Conservation (phyloP, 2,113 vertebrate genomes). For the Perccottus glenii region DNA sequence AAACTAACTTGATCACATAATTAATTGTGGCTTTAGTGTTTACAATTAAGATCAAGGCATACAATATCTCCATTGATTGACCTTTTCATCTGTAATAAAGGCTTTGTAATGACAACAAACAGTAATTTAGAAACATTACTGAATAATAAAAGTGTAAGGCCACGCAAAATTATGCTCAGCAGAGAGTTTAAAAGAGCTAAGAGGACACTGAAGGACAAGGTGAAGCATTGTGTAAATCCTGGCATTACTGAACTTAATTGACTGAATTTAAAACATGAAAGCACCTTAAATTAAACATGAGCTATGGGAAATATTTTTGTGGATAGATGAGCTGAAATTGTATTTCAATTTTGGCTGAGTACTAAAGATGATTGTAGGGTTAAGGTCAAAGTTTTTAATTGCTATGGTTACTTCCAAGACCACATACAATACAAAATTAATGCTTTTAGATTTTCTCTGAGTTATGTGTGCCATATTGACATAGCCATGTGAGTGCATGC, state of each 20-base stretch:
- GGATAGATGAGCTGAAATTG: constrained; percentile 2
- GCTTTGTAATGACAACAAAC: constrained; percentile 64
- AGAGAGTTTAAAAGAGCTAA: constrained; percentile 12
- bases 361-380: too few species aligned
- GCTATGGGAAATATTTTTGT: too few species aligned
- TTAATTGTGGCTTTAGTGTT: constrained; percentile 7
- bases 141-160: constrained; percentile 46
- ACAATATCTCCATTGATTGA: constrained; percentile 46
- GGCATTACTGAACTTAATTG: not conserved
- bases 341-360: not conserved
- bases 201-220: constrained; percentile 5
- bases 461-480: not conserved
- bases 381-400: too few species aligned
- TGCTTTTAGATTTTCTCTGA: too few species aligned
- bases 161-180: constrained; percentile 19
- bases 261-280: not conserved
- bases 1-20: not conserved
- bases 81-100: constrained; percentile 52
- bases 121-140: constrained; percentile 52
- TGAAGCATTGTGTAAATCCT: constrained; percentile 4
- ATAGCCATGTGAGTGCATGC: not conserved
- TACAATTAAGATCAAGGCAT: constrained; percentile 7
- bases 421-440: too few species aligned
- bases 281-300: not conserved
- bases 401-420: too few species aligned